Evolutionary conservation across 2,113 vertebrate species (phyloP).

Genomic region (Mobula birostris): DNA sequence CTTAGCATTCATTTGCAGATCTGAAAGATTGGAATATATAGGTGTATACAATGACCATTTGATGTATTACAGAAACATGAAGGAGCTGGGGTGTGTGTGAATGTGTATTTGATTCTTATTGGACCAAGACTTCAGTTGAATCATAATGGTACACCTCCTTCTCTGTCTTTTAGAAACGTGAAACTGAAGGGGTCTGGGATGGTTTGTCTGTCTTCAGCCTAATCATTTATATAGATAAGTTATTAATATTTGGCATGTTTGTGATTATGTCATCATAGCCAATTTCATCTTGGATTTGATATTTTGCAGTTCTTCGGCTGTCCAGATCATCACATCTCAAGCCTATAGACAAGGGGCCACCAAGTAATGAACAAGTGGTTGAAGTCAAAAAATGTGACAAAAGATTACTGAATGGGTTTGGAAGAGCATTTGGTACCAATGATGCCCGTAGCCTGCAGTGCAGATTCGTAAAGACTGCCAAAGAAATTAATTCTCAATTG

Average conservation of each 20-base stretch:
- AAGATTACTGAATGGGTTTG: background rate
- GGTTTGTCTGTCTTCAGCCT: background rate
- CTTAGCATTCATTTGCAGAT: background rate
- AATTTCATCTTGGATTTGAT: slow-evolving; percentile 14
- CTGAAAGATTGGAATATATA: background rate
- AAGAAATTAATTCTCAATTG: background rate
- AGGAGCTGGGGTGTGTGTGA: background rate
- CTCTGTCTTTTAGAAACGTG: background rate
- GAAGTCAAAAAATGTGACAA: too few relatives aligned
- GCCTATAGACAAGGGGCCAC: background rate
- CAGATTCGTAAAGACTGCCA: too few relatives aligned
- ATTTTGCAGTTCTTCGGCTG: slow-evolving; percentile 18
- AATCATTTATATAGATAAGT: background rate
- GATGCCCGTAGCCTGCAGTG: background rate
- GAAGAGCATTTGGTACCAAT: background rate
- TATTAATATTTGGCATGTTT: background rate
- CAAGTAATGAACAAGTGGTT: background rate
- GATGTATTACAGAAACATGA: background rate
- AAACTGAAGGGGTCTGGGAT: background rate
- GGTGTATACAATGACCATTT: background rate
- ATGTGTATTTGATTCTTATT: background rate
- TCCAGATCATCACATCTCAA: background rate
- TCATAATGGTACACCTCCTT: background rate
- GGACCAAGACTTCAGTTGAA: background rate
- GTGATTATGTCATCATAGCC: background rate